Evolutionary conservation across 92 coral and sea anemone species (phyloP).

Genomic region (Isaurus tuberculatus): DNA sequence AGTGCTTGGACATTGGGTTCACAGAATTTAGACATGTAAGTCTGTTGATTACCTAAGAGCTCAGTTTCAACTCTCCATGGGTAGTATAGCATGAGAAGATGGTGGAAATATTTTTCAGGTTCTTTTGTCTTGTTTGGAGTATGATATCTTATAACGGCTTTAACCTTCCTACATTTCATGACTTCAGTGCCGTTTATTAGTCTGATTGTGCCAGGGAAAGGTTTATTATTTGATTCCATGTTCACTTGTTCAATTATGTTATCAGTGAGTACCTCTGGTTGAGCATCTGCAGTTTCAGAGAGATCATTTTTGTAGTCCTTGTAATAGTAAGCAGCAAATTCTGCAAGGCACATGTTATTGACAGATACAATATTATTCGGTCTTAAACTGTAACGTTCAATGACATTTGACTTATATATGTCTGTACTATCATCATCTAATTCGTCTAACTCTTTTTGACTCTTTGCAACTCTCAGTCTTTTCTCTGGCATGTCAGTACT

Average conservation of each 20-base stretch:
- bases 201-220: conserved; percentile 12
- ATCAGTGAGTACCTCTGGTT: conserved; percentile 14
- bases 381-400: conserved; percentile 32
- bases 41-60: conserved; percentile 14
- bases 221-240: conserved; percentile 8
- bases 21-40: conserved; percentile 12
- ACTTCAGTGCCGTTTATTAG: conserved; percentile 8
- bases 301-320: conserved; percentile 12
- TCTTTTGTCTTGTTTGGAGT: conserved; percentile 13
- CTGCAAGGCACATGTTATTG: conserved; percentile 32
- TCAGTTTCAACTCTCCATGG: conserved; percentile 14
- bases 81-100: conserved; percentile 10
- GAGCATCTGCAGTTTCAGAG: conserved; percentile 15
- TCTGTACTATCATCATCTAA: conserved; percentile 12
- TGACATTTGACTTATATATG: conserved; percentile 12
- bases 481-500: conserved; percentile 12
- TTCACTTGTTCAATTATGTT: conserved; percentile 6
- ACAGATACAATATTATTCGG: conserved; percentile 44
- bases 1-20: conserved; percentile 15
- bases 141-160: conserved; percentile 9
- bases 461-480: conserved; percentile 17
- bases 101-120: conserved; percentile 10
- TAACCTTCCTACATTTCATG: conserved; percentile 13
- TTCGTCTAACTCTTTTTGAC: conserved; percentile 10
- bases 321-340: conserved; percentile 13